Evolutionary conservation across 2,888 invertebrate genomes (phyloP).

Genomic region (Dendrolimus houi): DNA sequence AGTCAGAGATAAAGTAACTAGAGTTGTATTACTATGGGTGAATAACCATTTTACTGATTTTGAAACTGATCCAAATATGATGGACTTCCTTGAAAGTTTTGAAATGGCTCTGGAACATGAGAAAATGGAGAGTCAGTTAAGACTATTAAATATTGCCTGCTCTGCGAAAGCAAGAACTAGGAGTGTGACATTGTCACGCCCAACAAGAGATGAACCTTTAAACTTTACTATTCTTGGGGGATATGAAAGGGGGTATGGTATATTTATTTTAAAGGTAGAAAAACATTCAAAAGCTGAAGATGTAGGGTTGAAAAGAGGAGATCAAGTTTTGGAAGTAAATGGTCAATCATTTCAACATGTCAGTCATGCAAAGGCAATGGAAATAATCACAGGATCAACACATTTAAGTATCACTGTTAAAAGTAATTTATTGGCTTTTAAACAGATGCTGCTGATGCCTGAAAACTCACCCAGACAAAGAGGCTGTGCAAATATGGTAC

Average conservation of each 20-base stretch:
- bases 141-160: slow-evolving; percentile 96
- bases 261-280: slow-evolving; percentile 96
- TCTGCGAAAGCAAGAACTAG: slow-evolving; percentile 96
- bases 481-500: slow-evolving; percentile 80
- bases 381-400: slow-evolving; percentile 94
- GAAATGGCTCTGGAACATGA: slow-evolving; percentile 89
- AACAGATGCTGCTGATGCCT: slow-evolving; percentile 81
- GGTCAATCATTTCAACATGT: slow-evolving; percentile 97
- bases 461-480: slow-evolving; percentile 89
- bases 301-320: slow-evolving; percentile 96
- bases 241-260: slow-evolving; percentile 92
- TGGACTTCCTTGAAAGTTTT: slow-evolving; percentile 95
- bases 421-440: slow-evolving; percentile 94
- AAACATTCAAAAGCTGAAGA: slow-evolving; percentile 95
- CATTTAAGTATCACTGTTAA: slow-evolving; percentile 97
- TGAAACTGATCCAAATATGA: slow-evolving; percentile 96
- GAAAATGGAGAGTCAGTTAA: slow-evolving; percentile 88
- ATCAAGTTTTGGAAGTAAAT: slow-evolving; percentile 98
- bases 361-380: slow-evolving; percentile 92
- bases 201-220: slow-evolving; percentile 93
- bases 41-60: slow-evolving; percentile 99
- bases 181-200: slow-evolving; percentile 92
- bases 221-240: slow-evolving; percentile 97
- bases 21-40: slow-evolving; percentile 98
- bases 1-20: slow-evolving; percentile 90